A percentile compares a stretch with the other conserved stretches of the same genome.
phyloP scores from a whole-genome alignment of 2,888 invertebrate species.

The Amaurobius ferox region DNA sequence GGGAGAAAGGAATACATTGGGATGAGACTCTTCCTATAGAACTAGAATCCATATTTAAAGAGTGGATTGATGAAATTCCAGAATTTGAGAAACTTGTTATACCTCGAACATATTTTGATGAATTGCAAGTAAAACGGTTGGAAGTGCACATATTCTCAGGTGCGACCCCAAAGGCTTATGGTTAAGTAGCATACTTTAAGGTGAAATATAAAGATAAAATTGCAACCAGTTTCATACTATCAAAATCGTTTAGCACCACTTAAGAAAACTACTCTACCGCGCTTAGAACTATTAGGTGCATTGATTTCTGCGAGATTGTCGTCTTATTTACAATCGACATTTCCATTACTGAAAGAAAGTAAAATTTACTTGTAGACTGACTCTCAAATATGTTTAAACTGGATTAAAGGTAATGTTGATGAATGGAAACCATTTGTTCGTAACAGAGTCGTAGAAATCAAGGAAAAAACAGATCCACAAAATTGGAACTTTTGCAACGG shows the following conservation, averaged over 20 bases:
- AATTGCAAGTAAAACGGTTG: too few species aligned
- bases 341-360: not conserved
- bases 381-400: not conserved
- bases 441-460: not conserved
- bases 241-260: not conserved
- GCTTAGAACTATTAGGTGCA: not conserved
- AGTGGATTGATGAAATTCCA: not conserved
- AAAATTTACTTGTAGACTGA: not conserved
- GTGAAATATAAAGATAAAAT: not conserved
- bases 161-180: too few species aligned
- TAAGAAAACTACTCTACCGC: not conserved
- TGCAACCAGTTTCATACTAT: not conserved
- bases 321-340: not conserved
- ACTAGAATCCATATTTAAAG: not conserved
- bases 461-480: too few species aligned
- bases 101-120: not conserved
- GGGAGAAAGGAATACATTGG: not conserved
- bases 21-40: not conserved
- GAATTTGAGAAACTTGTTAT: not conserved
- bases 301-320: not conserved
- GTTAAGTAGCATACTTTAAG: too few species aligned
- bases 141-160: too few species aligned
- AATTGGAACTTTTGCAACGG: too few species aligned
- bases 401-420: not conserved
- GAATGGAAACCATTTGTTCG: slow-evolving; percentile 2